phyloP scores from a whole-genome alignment of 1,140 invertebrate species.

The Laodelphax striatellus region DNA sequence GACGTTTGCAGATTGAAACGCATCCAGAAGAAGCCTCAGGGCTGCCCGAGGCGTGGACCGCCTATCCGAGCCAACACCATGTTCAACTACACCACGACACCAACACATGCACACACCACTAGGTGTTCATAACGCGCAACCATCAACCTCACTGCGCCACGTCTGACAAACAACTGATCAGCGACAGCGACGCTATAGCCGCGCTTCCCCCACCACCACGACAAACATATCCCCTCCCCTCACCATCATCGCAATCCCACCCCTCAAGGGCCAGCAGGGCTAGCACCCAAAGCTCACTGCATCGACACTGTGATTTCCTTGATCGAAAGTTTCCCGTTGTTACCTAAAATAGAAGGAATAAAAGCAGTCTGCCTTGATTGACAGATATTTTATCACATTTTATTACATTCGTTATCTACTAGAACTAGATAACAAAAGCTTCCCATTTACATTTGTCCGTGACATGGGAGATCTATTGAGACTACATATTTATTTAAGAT shows the following conservation, averaged over 20 bases:
- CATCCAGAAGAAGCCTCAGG: constrained; percentile 39
- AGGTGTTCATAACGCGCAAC: neutral
- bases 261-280: too few species aligned
- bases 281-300: too few species aligned
- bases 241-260: neutral
- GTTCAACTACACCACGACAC: constrained; percentile 6
- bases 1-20: constrained; percentile 43
- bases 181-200: neutral
- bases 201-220: neutral
- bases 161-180: neutral
- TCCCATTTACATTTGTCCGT: too few species aligned
- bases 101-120: neutral
- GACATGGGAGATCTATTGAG: too few species aligned
- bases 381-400: too few species aligned
- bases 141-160: neutral
- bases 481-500: too few species aligned
- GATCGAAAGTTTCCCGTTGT: too few species aligned
- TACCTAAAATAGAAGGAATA: too few species aligned
- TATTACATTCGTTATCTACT: too few species aligned
- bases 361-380: too few species aligned
- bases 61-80: constrained; percentile 35
- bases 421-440: too few species aligned
- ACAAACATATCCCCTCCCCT: neutral
- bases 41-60: constrained; percentile 41
- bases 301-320: too few species aligned